Conservation (phyloP, 2,113 vertebrate species). For the Cephalopholis sonnerati region DNA sequence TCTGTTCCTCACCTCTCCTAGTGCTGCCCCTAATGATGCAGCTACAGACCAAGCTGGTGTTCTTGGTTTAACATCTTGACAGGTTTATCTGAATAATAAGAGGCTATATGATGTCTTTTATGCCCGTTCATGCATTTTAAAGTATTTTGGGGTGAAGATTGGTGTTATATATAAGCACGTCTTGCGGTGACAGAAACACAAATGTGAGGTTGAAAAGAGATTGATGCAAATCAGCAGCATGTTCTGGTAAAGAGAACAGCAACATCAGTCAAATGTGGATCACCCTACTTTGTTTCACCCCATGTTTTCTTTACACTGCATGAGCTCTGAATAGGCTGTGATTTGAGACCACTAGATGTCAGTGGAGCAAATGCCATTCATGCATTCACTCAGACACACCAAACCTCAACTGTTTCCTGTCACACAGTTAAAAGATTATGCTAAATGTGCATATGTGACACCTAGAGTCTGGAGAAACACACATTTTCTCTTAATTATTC, state of each 20-base stretch:
- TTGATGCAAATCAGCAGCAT: background rate
- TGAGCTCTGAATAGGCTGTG: background rate
- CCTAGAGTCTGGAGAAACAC: background rate
- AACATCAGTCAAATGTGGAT: background rate
- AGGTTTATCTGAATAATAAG: background rate
- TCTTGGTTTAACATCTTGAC: background rate
- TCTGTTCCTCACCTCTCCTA: no score
- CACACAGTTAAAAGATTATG: background rate
- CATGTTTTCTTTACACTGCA: background rate
- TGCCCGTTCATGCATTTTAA: background rate
- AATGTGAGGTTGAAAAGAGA: background rate
- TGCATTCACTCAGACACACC: background rate
- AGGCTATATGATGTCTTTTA: background rate
- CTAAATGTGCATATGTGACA: no score
- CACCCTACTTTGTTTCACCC: background rate
- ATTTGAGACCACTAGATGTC: slow-evolving; percentile 63
- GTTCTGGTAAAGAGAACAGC: background rate
- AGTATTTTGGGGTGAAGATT: background rate
- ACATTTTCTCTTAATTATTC: background rate
- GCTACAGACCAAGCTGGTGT: background rate
- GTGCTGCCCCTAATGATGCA: background rate
- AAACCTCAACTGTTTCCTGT: background rate
- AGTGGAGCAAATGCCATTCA: slow-evolving; percentile 21
- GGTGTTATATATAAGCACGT: background rate
- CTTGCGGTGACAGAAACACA: background rate